These are phyloP conservation scores for Phrynosoma platyrhinos DNA, from an alignment of 2,113 vertebrate species.

Conservation along the genomic window DNA sequence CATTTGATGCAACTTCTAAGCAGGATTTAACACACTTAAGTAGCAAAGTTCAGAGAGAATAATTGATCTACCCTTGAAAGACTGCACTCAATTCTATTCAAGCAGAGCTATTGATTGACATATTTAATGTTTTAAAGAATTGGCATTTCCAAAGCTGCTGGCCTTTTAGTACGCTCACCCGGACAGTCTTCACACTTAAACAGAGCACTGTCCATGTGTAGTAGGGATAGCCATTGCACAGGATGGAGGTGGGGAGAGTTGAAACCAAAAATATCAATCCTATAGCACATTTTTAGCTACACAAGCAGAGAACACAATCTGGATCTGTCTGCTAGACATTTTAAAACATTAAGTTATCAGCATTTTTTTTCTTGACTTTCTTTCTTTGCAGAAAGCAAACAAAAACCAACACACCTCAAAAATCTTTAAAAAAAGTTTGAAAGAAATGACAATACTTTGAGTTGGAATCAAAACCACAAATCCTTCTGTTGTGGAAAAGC, in stretches of 20 bases:
- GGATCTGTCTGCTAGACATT: not conserved
- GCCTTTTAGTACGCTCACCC: constrained; percentile 41
- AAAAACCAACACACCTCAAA: not conserved
- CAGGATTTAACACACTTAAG: constrained; percentile 47
- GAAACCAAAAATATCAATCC: not conserved
- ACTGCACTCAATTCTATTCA: constrained; percentile 46
- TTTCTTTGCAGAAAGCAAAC: not conserved
- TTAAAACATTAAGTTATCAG: not conserved
- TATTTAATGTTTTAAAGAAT: constrained; percentile 45
- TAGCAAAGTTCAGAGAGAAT: constrained; percentile 55
- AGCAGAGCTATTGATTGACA: constrained; percentile 40
- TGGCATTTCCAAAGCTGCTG: constrained; percentile 43
- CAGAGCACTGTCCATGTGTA: not conserved
- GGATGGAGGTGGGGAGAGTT: not conserved
- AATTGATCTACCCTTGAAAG: constrained; percentile 51
- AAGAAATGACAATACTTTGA: constrained; percentile 21
- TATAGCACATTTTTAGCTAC: constrained; percentile 12
- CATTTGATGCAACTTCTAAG: constrained; percentile 18
- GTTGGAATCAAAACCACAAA: constrained; percentile 29
- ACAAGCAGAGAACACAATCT: accelerated
- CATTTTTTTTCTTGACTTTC: not conserved
- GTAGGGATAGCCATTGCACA: not conserved
- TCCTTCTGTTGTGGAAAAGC: constrained; percentile 26
- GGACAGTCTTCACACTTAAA: constrained; percentile 39
- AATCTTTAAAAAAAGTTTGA: not conserved